phyloP scores from a whole-genome alignment of 2,888 invertebrate genomes.

The Lasioglossum calceatum region DNA sequence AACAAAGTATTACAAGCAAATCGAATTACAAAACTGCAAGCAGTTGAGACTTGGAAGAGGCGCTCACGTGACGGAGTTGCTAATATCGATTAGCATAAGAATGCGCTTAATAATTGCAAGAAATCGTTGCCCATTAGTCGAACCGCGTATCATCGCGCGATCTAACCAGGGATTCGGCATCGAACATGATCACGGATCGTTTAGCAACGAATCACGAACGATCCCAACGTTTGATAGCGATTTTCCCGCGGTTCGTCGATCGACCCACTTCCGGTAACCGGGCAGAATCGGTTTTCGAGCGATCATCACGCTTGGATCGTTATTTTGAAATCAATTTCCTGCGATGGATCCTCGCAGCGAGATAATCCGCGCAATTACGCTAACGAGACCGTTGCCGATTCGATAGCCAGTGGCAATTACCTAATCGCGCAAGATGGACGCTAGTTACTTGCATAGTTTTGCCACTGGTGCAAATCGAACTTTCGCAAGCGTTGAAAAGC shows the following conservation, averaged over 20 bases:
- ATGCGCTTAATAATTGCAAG: neutral
- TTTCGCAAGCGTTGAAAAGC: slow-evolving; percentile 27
- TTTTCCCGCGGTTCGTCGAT: neutral
- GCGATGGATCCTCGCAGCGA: neutral
- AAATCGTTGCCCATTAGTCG: neutral
- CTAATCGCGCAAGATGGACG: neutral
- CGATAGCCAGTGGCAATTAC: slow-evolving; percentile 22
- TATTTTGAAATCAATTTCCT: slow-evolving; percentile 30
- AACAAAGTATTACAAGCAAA: neutral
- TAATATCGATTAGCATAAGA: slow-evolving; percentile 5
- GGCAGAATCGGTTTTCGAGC: neutral
- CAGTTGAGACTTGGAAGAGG: neutral
- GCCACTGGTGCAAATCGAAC: slow-evolving; percentile 7
- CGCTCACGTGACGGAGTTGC: neutral
- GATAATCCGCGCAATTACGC: slow-evolving; percentile 32
- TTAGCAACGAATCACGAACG: neutral
- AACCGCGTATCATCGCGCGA: neutral
- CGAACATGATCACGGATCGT: neutral
- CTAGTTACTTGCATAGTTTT: slow-evolving; percentile 12
- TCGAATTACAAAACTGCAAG: neutral
- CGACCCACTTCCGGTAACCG: neutral
- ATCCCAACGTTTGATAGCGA: neutral
- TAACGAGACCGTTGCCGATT: slow-evolving; percentile 28
- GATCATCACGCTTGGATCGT: neutral
- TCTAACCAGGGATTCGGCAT: neutral